Conservation (phyloP, 2,888 invertebrate genomes). For the Mechanitis mazaeus region DNA sequence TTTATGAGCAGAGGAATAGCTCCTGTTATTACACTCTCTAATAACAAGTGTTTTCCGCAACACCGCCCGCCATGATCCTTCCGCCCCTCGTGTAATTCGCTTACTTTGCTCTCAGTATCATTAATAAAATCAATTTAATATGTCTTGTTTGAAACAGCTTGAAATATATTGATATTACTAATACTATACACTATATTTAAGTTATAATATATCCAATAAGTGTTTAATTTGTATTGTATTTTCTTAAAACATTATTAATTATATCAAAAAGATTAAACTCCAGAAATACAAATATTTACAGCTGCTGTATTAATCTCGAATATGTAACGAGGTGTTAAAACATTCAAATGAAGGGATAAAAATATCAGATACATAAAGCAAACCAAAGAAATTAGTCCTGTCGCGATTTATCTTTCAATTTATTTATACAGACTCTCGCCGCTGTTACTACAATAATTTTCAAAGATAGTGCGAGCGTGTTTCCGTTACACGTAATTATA, state of each 20-base stretch:
- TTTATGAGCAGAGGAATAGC: slow-evolving; percentile 56
- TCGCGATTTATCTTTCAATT: slow-evolving; percentile 30
- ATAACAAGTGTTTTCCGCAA: slow-evolving; percentile 28
- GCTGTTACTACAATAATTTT: slow-evolving; percentile 34
- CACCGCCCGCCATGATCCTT: slow-evolving; percentile 29
- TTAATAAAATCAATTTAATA: slow-evolving; percentile 12
- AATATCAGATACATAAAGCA: slow-evolving; percentile 27
- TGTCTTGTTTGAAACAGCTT: slow-evolving; percentile 5
- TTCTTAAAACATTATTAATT: not conserved
- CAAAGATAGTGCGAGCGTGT: slow-evolving; percentile 31
- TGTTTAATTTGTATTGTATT: not conserved
- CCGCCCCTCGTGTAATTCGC: slow-evolving; percentile 20
- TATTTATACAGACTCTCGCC: slow-evolving; percentile 26
- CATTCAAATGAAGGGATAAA: slow-evolving; percentile 28
- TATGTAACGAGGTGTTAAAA: slow-evolving; percentile 25
- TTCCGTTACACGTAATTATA: slow-evolving; percentile 12
- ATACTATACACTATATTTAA: too few relatives aligned
- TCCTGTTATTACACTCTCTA: slow-evolving; percentile 41
- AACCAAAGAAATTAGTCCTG: slow-evolving; percentile 32
- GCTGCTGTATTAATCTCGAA: not conserved
- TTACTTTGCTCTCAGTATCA: slow-evolving; percentile 9
- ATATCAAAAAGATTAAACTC: too few relatives aligned
- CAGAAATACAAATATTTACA: not conserved
- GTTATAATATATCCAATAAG: not conserved
- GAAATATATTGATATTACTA: not conserved